Percentiles rank a stretch among this genome's conserved stretches.
Evolutionary conservation across 1,140 invertebrate species (phyloP).

Genomic region (Tetraneura akinire): DNA sequence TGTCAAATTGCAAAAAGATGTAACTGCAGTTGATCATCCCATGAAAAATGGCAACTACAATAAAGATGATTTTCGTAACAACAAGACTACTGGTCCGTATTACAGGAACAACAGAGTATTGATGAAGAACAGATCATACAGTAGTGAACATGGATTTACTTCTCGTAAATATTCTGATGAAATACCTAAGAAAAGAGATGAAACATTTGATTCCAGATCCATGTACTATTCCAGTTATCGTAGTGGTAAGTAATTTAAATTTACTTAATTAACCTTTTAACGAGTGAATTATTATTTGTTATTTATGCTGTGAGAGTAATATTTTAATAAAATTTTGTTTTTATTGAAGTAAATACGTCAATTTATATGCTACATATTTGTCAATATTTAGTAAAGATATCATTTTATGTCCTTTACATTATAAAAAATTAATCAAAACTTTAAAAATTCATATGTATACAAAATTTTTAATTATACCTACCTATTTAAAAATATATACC

Average conservation of each 20-base stretch:
- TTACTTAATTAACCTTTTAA: no score
- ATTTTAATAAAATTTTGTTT: no score
- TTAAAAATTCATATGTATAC: no score
- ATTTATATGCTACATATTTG: no score
- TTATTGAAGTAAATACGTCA: no score
- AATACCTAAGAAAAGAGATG: constrained; percentile 22
- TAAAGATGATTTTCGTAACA: constrained; percentile 34
- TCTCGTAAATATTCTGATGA: constrained; percentile 38
- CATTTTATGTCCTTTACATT: no score
- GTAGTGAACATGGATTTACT: constrained; percentile 21
- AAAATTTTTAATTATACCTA: no score
- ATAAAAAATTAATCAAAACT: no score
- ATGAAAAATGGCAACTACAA: not conserved
- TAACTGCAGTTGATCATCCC: not conserved
- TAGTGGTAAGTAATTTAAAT: constrained; percentile 18
- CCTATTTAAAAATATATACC: no score
- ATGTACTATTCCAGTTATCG: constrained; percentile 31
- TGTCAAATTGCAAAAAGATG: not conserved
- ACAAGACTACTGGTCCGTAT: constrained; percentile 3
- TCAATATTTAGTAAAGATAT: no score
- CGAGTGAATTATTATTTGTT: no score
- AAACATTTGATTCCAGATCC: constrained; percentile 26
- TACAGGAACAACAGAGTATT: not conserved
- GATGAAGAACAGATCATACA: constrained; percentile 10
- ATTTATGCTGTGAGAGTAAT: no score